These are phyloP conservation scores for Agonopterix heracliana DNA, from an alignment of 2,888 invertebrate species.

Conservation along the genomic window DNA sequence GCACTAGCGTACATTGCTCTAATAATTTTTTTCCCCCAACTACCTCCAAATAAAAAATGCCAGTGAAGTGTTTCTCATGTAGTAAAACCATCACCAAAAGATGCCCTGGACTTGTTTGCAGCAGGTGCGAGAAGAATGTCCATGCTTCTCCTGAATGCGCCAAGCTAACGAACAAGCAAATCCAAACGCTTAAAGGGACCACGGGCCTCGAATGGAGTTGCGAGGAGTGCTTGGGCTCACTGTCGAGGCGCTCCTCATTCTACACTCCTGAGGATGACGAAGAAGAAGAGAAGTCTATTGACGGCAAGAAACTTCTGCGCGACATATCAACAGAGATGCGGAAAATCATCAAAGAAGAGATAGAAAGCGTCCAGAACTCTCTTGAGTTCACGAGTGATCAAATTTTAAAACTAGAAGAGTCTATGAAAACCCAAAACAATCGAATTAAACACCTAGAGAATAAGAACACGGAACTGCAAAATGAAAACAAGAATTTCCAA, in stretches of 20 bases:
- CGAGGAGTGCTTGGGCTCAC: constrained; percentile 8
- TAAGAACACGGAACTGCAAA: constrained; percentile 15
- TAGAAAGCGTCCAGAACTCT: background rate
- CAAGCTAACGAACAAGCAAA: constrained; percentile 16
- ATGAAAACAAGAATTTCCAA: constrained; percentile 17
- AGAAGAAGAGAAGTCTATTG: constrained; percentile 8
- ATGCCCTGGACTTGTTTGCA: constrained; percentile 12
- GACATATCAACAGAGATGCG: constrained; percentile 15
- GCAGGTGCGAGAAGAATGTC: constrained; percentile 15
- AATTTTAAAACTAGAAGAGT: constrained; percentile 13
- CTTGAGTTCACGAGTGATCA: constrained; percentile 12
- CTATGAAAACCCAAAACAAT: constrained; percentile 14
- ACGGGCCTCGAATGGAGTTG: constrained; percentile 18
- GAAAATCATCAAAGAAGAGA: constrained; percentile 12
- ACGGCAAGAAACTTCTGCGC: constrained; percentile 12
- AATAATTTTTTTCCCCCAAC: no score
- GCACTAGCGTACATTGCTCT: no score
- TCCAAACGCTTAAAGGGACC: constrained; percentile 13
- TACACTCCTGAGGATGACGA: constrained; percentile 11
- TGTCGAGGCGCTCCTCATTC: constrained; percentile 11
- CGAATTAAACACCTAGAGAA: constrained; percentile 13
- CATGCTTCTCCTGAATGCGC: constrained; percentile 13
- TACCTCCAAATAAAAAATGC: no score
- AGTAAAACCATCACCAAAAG: constrained; percentile 13
- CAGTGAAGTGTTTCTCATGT: background rate